phyloP scores from a whole-genome alignment of 1,140 invertebrate genomes.

The Brachionus manjavacas region DNA sequence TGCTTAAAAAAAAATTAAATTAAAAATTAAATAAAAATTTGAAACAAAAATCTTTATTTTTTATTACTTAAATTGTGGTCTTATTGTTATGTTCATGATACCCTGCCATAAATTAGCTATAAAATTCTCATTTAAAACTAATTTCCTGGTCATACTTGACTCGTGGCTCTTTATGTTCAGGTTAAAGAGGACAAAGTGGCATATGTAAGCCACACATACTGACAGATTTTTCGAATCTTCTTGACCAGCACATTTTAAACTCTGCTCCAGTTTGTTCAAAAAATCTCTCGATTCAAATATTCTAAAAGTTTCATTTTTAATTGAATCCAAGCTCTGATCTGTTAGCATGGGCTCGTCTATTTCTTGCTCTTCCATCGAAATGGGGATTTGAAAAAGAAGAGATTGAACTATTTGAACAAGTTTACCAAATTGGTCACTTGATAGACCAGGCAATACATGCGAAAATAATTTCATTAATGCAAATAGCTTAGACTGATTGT shows the following conservation, averaged over 20 bases:
- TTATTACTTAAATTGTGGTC: background rate
- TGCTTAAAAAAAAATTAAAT: background rate
- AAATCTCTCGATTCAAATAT: conserved; percentile 8
- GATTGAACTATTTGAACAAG: background rate
- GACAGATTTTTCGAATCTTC: background rate
- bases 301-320: background rate
- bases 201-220: background rate
- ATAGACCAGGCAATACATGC: background rate
- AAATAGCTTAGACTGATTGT: background rate
- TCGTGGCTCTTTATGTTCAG: background rate
- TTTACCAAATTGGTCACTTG: background rate
- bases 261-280: background rate
- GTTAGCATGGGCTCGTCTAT: background rate
- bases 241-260: background rate
- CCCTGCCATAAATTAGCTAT: background rate
- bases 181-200: conserved; percentile 6
- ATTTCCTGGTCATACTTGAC: background rate
- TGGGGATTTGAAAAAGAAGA: background rate
- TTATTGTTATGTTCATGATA: background rate
- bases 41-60: background rate
- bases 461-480: background rate
- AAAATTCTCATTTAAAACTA: conserved; percentile 1
- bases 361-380: background rate
- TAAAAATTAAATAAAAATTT: background rate
- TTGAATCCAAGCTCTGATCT: background rate